These are phyloP conservation scores for Cololabis saira DNA, from an alignment of 2,113 vertebrate species.

Conservation along the genomic window DNA sequence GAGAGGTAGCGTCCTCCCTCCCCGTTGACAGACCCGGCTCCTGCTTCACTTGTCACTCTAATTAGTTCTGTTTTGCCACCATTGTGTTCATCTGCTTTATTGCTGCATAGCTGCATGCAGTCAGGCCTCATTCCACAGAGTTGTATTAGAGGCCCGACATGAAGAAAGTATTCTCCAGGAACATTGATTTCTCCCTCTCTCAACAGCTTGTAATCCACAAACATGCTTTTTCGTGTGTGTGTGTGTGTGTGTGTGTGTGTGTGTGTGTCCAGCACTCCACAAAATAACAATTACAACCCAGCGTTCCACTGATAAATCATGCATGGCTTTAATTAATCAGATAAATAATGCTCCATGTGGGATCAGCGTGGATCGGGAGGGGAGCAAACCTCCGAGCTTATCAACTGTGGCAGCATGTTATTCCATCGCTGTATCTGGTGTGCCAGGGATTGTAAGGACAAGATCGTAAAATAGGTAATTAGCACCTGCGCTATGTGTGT, in stretches of 20 bases:
- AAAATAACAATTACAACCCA: conserved; percentile 56
- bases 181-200: conserved; percentile 55
- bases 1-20: conserved; percentile 55
- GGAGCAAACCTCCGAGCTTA: conserved; percentile 38
- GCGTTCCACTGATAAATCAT: conserved; percentile 52
- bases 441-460: neutral
- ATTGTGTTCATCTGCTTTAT: conserved; percentile 65
- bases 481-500: neutral
- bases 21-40: conserved; percentile 58
- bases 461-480: neutral
- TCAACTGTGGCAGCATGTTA: conserved; percentile 4
- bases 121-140: conserved; percentile 26
- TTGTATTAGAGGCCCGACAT: conserved; percentile 39
- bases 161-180: conserved; percentile 26
- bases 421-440: conserved; percentile 17
- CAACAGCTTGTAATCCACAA: conserved; percentile 54
- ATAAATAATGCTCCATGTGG: conserved; percentile 36
- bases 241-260: conserved; percentile 3
- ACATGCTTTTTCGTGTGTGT: conserved; percentile 17
- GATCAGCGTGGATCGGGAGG: conserved; percentile 10
- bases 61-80: conserved; percentile 72
- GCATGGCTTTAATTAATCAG: conserved; percentile 61
- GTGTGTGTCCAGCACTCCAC: conserved; percentile 21
- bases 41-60: conserved; percentile 69
- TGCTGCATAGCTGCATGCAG: conserved; percentile 24